phyloP scores from a whole-genome alignment of 2,113 vertebrate genomes.

The Alethe diademata region DNA sequence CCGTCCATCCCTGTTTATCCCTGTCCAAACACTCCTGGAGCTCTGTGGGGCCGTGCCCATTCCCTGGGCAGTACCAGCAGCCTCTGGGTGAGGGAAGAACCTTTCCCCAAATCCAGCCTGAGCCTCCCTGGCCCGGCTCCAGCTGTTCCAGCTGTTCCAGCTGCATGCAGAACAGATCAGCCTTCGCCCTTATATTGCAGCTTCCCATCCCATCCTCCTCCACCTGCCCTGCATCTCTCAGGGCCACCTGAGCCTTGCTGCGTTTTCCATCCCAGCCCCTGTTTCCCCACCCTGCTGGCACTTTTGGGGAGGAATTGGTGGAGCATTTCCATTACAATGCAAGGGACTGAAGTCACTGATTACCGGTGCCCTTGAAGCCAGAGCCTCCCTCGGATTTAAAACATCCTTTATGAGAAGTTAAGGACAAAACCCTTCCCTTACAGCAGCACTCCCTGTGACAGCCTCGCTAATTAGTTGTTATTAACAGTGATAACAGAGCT shows the following conservation, averaged over 20 bases:
- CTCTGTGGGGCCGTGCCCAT: not conserved
- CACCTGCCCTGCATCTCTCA: not conserved
- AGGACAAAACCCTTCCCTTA: not conserved
- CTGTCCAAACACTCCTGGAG: not conserved
- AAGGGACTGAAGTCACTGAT: not conserved
- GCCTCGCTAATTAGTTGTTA: conserved; percentile 50
- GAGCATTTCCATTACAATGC: not conserved
- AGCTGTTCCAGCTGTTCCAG: accelerated
- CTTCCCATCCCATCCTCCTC: not conserved
- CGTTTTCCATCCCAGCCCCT: not conserved
- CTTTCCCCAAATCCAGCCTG: not conserved
- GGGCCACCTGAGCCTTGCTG: not conserved
- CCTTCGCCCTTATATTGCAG: not conserved
- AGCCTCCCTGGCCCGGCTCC: accelerated
- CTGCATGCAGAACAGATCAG: not conserved
- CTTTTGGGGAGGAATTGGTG: accelerated
- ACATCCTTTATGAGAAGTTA: not conserved
- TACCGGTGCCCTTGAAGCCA: not conserved
- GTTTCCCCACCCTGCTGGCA: not conserved
- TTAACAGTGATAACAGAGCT: conserved; percentile 44
- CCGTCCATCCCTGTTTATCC: not conserved
- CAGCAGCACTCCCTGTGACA: conserved; percentile 21
- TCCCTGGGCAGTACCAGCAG: not conserved
- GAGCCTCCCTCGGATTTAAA: not conserved
- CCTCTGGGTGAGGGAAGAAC: not conserved